Conservation (phyloP, 2,797 vertebrate species). For the Harpagifer antarcticus region DNA sequence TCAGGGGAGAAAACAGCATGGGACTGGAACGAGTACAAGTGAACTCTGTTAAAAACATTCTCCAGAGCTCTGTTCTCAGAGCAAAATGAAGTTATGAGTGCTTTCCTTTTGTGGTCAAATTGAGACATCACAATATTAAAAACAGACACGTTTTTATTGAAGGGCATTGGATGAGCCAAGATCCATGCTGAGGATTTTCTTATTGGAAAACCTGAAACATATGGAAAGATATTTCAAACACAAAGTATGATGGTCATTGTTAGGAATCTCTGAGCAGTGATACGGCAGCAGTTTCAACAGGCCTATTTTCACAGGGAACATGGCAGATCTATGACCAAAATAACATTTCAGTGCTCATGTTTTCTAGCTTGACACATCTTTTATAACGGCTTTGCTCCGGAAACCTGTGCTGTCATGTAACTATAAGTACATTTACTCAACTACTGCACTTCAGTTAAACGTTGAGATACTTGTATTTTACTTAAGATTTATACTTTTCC, state of each 20-base stretch:
- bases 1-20: slow-evolving; percentile 56
- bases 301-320: slow-evolving; percentile 1
- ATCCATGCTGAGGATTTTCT: background rate
- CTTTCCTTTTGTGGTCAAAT: slow-evolving; percentile 15
- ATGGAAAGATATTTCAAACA: background rate
- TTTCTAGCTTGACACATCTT: slow-evolving; percentile 9
- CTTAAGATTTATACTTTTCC: too few species aligned
- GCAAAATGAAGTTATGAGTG: slow-evolving; percentile 24
- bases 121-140: slow-evolving; percentile 3
- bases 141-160: background rate
- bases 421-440: too few species aligned
- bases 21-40: slow-evolving; percentile 54
- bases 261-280: background rate
- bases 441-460: too few species aligned
- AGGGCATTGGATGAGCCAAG: background rate
- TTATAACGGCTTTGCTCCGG: background rate
- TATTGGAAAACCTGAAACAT: slow-evolving; percentile 11
- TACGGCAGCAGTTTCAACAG: too few species aligned
- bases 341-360: slow-evolving; percentile 19
- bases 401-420: too few species aligned
- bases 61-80: slow-evolving; percentile 17
- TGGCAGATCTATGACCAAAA: slow-evolving; percentile 24
- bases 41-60: slow-evolving; percentile 47
- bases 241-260: background rate
- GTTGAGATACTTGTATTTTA: too few species aligned